A percentile compares a stretch with the other conserved stretches of the same genome.
These are phyloP conservation scores for Acropora yongei DNA, from an alignment of 64 coral and sea anemone genomes.

Conservation along the genomic window DNA sequence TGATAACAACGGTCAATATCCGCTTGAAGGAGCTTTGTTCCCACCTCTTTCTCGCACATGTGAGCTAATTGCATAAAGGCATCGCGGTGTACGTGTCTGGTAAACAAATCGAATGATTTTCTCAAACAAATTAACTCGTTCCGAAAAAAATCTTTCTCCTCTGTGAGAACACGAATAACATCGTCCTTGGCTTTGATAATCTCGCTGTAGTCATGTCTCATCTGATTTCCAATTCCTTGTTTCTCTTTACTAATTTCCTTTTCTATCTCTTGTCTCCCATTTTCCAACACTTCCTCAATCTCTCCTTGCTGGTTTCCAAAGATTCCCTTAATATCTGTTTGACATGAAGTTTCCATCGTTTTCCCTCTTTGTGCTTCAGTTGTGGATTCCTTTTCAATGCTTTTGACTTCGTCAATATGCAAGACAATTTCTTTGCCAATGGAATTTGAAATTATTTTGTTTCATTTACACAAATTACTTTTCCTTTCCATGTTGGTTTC, in stretches of 20 bases:
- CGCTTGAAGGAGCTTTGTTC: neutral
- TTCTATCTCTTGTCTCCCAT: constrained; percentile 25
- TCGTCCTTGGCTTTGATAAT: constrained; percentile 54
- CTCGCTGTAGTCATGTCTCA: constrained; percentile 40
- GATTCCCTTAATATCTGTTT: constrained; percentile 50
- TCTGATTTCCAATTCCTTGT: constrained; percentile 7
- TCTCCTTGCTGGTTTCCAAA: constrained; percentile 1
- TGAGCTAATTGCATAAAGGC: neutral
- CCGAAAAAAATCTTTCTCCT: constrained; percentile 59
- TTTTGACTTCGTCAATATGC: neutral
- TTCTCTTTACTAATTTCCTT: constrained; percentile 46
- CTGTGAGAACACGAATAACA: constrained; percentile 55
- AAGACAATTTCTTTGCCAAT: neutral
- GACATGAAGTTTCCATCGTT: constrained; percentile 9
- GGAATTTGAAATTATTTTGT: neutral
- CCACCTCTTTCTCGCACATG: neutral
- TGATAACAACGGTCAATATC: neutral
- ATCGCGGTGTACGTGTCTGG: constrained; percentile 15
- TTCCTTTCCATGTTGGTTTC: constrained; percentile 5
- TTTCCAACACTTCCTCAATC: constrained; percentile 36
- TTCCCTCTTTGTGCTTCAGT: neutral
- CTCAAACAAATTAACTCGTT: constrained; percentile 50
- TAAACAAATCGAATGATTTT: constrained; percentile 56
- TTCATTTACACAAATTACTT: neutral
- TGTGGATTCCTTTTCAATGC: neutral